Base-by-base conservation (phyloP, 2,888 invertebrate genomes). In the Agrotis exclamationis region DNA sequence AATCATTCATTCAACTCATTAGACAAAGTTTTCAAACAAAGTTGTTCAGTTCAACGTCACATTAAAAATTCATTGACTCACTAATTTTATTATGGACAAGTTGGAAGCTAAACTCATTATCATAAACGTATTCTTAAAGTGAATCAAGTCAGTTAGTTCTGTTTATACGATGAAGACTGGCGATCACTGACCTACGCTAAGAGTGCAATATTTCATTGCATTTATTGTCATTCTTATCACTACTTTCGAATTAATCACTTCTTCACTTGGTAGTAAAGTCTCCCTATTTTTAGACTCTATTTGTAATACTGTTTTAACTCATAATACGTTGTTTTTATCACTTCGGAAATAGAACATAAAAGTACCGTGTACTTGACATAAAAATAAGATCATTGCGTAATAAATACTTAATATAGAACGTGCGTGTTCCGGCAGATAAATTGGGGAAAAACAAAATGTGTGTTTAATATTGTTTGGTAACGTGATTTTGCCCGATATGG, bases 151-250 rank as follows among this genome's bases (percentile, higher is more conserved):
- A 58, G 58, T 80, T 75, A 72, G 73, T 60, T 77, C 48, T 70
- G 67, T 74, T 66, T 56, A 20, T 53, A 53, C 9, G 60, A 22
- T 39, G 65, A 62, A 59, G 18, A 66, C 24, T 20, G 16, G 63
- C 77, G 87, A 87, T 64, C 88, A 90, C 88, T 91, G 91, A 90
- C 91, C 91, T 91, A 90, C 83, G 88, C 53, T 80, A 89, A 87
- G 79, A 75, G 80, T 64, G 74, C 67, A 69, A 78, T 87, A 87
- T 85, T 79, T 86, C 79, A 88, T 81, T 77, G 71, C 73, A 74
- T 79, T 87, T 85, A 84, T 81, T 84, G 83, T 72, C 76, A 68
- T 82, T 83, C 82, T 83, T 86, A 87, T 85, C 81, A 76, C 47
- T 39, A 44, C 16, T 57, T 58, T 20, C 18, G 47, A 63, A 84